Base-by-base conservation (phyloP, 2,797 vertebrate genomes). In the Loriculus beryllinus region DNA sequence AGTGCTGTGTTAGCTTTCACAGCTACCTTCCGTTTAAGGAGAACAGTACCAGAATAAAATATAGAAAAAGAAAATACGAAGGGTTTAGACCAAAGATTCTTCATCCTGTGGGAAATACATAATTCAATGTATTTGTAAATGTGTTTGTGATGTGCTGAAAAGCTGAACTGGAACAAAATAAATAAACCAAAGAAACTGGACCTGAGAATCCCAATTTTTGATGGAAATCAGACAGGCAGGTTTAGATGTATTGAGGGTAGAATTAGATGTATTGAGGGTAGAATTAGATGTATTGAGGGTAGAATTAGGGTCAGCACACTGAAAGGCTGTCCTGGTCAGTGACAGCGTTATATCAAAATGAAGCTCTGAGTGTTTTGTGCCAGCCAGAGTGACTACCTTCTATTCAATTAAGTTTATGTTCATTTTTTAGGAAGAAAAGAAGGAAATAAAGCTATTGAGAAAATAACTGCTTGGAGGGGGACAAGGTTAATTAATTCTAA, bases 71-170 rank as follows among this genome's bases (percentile, higher is more conserved):
- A 87, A 89, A 95, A 93, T 48, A 89, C 40, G 57, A 80, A 87
- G 59, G 57, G 62, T 93, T 96, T 88, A 84, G 71, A 64, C 75
- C 62, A 89, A 92, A 96, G 86, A 89, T 78, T 89, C 92, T 54
- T 82, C 31, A 23, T 51, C 92, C 77, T 82, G 8, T n/a, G 82
- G 76, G 95, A 94, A 95, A 95, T 85, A 62, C 87, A 95, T 94
- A 95, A 93, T 94, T 94, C 87, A 96, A 88, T 59, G 75, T 94
- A 91, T 95, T 95, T 96, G 82, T 86, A 96, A 95, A 92, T 77
- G 78, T 84, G 59, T 86, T 93, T 92, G 86, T 82, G 81, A 96
- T 82, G 81, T 82, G 60, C 84, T 90, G 92, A 90, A 92, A 96
- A 91, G 89, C 94, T 90, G 92, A 94, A 89, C 67, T 80, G 91